Conservation (phyloP, 2,797 vertebrate genomes). For the Adrianichthys oophorus region DNA sequence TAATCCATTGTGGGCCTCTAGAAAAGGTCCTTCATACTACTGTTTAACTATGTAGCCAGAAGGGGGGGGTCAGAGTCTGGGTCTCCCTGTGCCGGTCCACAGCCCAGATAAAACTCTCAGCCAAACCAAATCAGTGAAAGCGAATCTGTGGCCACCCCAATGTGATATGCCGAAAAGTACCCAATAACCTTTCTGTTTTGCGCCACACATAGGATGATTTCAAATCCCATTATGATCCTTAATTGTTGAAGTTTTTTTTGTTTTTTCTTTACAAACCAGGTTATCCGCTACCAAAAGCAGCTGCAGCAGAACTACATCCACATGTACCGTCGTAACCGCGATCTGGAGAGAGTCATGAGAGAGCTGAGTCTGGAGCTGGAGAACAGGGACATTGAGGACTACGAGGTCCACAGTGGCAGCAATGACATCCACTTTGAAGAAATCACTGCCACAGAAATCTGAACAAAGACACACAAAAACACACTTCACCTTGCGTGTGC, state of each 20-base stretch:
- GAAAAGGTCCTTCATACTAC: no score
- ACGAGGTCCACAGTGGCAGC: conserved; percentile 87
- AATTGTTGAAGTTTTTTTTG: not conserved
- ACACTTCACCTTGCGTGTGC: conserved; percentile 16
- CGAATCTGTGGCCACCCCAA: no score
- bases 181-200: not conserved
- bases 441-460: conserved; percentile 84
- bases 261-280: conserved; percentile 40
- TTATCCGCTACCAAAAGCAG: conserved; percentile 98
- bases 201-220: not conserved
- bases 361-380: conserved; percentile 93
- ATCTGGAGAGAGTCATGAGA: conserved; percentile 91
- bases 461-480: conserved; percentile 16
- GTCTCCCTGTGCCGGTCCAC: no score
- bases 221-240: conserved; percentile 4
- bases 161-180: no score
- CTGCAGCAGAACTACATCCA: conserved; percentile 98
- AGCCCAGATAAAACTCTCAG: no score
- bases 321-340: conserved; percentile 95
- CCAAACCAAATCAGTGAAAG: no score
- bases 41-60: no score
- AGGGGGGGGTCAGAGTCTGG: no score
- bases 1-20: no score
- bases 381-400: conserved; percentile 84
- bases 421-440: conserved; percentile 90